phyloP scores from a whole-genome alignment of 2,113 vertebrate genomes.

The Bagarius yarrelli region DNA sequence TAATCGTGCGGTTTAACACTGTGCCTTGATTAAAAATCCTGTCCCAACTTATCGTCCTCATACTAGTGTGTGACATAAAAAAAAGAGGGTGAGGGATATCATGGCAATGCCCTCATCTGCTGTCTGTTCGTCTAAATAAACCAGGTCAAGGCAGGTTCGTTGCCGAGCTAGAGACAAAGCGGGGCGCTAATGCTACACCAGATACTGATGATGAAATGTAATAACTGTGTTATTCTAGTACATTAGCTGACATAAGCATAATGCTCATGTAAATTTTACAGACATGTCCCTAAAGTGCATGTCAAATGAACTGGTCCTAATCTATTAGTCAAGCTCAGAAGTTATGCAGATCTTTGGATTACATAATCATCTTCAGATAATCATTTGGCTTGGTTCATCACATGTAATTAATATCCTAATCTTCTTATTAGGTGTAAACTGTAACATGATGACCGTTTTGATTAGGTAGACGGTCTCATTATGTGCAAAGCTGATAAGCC shows the following conservation, averaged over 20 bases:
- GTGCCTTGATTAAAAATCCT: conserved; percentile 39
- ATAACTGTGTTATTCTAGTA: conserved; percentile 5
- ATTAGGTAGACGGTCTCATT: conserved; percentile 38
- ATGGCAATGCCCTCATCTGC: conserved; percentile 27
- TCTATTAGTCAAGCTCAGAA: conserved; percentile 44
- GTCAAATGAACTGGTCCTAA: conserved; percentile 42
- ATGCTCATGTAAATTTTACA: conserved; percentile 17
- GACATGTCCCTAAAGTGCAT: conserved; percentile 42
- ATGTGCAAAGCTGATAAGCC: conserved; percentile 29
- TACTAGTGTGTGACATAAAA: conserved; percentile 16
- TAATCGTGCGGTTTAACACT: conserved; percentile 35
- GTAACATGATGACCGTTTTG: conserved; percentile 39
- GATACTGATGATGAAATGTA: conserved; percentile 7
- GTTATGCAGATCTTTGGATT: conserved; percentile 46
- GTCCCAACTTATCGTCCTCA: conserved; percentile 38
- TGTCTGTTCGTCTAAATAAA: conserved; percentile 15
- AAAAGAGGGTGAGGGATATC: conserved; percentile 29
- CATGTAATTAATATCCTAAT: conserved; percentile 48
- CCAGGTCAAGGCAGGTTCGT: background rate
- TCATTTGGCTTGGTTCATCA: conserved; percentile 47
- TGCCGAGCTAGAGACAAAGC: background rate
- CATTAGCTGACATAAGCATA: conserved; percentile 26
- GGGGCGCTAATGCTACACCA: background rate
- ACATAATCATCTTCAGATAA: conserved; percentile 44
- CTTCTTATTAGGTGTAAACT: conserved; percentile 48